These are phyloP conservation scores for Cecropterus lyciades DNA, from an alignment of 1,140 invertebrate genomes.

Conservation along the genomic window DNA sequence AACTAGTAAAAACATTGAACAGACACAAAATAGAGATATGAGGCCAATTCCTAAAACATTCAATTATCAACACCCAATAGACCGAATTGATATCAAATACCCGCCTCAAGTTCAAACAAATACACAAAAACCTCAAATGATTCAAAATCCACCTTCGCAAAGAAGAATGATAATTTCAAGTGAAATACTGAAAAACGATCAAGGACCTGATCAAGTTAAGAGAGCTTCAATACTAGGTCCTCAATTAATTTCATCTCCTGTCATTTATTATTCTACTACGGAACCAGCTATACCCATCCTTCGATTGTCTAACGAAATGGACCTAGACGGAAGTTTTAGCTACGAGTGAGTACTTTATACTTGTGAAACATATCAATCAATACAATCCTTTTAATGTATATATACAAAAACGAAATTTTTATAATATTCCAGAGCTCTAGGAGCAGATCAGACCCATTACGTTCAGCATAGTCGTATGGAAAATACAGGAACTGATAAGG, in stretches of 20 bases:
- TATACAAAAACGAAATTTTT: not conserved
- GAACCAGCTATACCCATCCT: conserved; percentile 79
- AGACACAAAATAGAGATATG: conserved; percentile 50
- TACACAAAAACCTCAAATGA: conserved; percentile 41
- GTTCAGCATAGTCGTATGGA: conserved; percentile 84
- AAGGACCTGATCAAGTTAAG: conserved; percentile 57
- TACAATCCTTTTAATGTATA: not conserved
- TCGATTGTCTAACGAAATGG: conserved; percentile 81
- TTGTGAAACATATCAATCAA: not conserved
- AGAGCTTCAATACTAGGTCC: conserved; percentile 51
- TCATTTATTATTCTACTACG: conserved; percentile 65
- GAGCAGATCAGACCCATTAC: conserved; percentile 82
- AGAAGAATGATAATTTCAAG: conserved; percentile 66
- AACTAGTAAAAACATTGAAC: conserved; percentile 43
- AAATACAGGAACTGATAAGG: conserved; percentile 82
- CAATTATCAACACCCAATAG: conserved; percentile 54
- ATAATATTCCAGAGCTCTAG: conserved; percentile 69
- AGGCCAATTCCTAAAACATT: conserved; percentile 48
- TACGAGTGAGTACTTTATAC: conserved; percentile 75
- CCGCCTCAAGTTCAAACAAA: conserved; percentile 41
- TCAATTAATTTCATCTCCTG: conserved; percentile 58
- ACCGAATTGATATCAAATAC: conserved; percentile 61
- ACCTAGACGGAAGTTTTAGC: conserved; percentile 82
- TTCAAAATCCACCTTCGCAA: conserved; percentile 48
- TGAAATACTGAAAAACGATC: conserved; percentile 55